Evolutionary conservation across 2,888 invertebrate genomes (phyloP).

Genomic region (Drosophila koepferae): DNA sequence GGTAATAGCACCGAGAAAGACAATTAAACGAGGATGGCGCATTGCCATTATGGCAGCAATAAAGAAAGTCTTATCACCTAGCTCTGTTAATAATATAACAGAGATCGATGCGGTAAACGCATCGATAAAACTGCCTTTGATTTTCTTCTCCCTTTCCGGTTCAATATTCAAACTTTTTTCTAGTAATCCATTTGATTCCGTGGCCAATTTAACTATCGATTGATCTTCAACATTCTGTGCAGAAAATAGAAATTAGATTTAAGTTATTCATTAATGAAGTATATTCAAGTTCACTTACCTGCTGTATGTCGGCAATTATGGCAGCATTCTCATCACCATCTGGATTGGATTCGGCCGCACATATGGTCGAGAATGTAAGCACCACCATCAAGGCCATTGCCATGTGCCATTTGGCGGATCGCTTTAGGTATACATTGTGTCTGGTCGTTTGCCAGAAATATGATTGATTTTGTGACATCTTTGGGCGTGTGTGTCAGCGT

Average conservation of each 20-base stretch:
- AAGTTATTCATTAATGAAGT: background rate
- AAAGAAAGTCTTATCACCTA: constrained; percentile 99
- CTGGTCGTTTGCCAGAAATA: constrained; percentile 85
- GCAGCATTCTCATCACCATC: constrained; percentile 68
- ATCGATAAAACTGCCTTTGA: constrained; percentile 93
- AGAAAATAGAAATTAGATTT: no score
- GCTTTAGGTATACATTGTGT: constrained; percentile 83
- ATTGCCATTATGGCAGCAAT: constrained; percentile 99
- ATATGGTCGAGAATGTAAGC: constrained; percentile 82
- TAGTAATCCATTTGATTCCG: constrained; percentile 33
- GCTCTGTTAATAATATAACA: constrained; percentile 98
- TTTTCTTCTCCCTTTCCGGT: constrained; percentile 50
- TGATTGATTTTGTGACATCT: constrained; percentile 85
- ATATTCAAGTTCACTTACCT: constrained; percentile 53
- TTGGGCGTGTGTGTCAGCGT: constrained; percentile 30
- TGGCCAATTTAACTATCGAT: constrained; percentile 21
- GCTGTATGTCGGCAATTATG: constrained; percentile 62
- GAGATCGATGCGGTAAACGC: constrained; percentile 97
- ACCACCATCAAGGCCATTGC: constrained; percentile 81
- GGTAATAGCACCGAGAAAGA: constrained; percentile 96
- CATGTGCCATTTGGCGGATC: constrained; percentile 82
- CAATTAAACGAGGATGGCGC: constrained; percentile 96
- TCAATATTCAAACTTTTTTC: constrained; percentile 42
- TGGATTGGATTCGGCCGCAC: constrained; percentile 78
- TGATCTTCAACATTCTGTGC: constrained; percentile 51